Base-by-base conservation (phyloP, 2,888 invertebrate species). In the Podotricha telesiphe region DNA sequence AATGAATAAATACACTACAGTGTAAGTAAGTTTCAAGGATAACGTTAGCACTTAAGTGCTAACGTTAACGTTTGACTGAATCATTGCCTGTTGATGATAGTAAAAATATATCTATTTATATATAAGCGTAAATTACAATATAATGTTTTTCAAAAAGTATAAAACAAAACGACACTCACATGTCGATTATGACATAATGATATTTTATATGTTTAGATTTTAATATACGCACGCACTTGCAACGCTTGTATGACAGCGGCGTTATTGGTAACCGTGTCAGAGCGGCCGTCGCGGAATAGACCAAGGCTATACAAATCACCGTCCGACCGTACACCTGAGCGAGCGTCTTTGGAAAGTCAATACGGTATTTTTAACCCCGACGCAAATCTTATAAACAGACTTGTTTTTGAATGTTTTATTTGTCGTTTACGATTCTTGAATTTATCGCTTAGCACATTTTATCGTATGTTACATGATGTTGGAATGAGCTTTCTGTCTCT, bases 241-340 rank as follows among this genome's bases (percentile, higher is more conserved):
- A 59, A 17, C 45, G 59, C 28, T 59, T 59, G 59, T 59, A 45
- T 48, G 62, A 62, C 62, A 59, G 20, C 50, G 22, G 42, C 62
- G 34, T 62, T 48, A 34, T 34, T 62, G 78, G 78, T 85, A 88
- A 88, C 86, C 85, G 88, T 89, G 89, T 88, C 89, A 88, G 86
- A 70, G 85, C 79, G 88, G 78, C 87, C 89, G 84, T 86, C 88
- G 89, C 88, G 85, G 88, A 90, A 89, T 90, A 90, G 90, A 88
- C 86, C 90, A 90, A 90, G 89, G 90, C 87, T 88, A 83, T 84
- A 83, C 85, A 82, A 80, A 86, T 86, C 85, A 80, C 78, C n/a
- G 78, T 79, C 68, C 65, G 20, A 62, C 56, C 61, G 65, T 55
- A 62, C 62, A 71, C 71, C 71, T 71, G 71, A 71, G 40, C 68